Percentiles rank a stretch among this genome's conserved stretches.
Conservation (phyloP, 64 coral and sea anemone species). For the Catalaphyllia jardinei region DNA sequence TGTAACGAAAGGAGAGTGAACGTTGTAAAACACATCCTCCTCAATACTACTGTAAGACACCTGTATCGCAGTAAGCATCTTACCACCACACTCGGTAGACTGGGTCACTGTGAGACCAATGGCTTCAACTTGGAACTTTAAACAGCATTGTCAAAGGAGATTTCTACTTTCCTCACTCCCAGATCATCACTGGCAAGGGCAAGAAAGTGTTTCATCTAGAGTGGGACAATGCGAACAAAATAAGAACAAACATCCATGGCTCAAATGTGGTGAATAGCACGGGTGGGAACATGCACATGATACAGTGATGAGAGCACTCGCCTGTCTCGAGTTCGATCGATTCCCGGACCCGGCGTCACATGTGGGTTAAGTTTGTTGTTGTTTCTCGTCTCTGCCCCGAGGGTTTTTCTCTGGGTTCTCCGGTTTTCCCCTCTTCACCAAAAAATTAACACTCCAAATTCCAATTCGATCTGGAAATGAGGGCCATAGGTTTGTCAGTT, state of each 20-base stretch:
- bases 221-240: conserved; percentile 63
- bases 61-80: conserved; percentile 51
- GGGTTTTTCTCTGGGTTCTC: no score
- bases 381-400: no score
- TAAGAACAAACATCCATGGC: conserved; percentile 51
- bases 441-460: no score
- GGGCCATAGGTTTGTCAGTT: no score
- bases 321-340: no score
- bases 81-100: conserved; percentile 25
- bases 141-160: conserved; percentile 45
- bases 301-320: conserved; percentile 52
- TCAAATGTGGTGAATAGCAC: conserved; percentile 56
- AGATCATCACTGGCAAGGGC: conserved; percentile 34
- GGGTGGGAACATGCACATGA: conserved; percentile 63
- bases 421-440: no score
- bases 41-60: conserved; percentile 21
- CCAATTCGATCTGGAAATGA: no score
- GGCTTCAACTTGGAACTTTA: conserved; percentile 55
- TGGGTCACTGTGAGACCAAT: neutral
- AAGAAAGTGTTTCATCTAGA: conserved; percentile 62
- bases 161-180: conserved; percentile 54
- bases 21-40: conserved; percentile 41
- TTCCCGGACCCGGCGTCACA: no score
- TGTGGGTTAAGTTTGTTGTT: no score
- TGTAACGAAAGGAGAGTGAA: conserved; percentile 29